Percentiles rank a stretch among this genome's conserved stretches.
Conservation (phyloP, 2,888 invertebrate genomes). For the Stenodera caucasica region DNA sequence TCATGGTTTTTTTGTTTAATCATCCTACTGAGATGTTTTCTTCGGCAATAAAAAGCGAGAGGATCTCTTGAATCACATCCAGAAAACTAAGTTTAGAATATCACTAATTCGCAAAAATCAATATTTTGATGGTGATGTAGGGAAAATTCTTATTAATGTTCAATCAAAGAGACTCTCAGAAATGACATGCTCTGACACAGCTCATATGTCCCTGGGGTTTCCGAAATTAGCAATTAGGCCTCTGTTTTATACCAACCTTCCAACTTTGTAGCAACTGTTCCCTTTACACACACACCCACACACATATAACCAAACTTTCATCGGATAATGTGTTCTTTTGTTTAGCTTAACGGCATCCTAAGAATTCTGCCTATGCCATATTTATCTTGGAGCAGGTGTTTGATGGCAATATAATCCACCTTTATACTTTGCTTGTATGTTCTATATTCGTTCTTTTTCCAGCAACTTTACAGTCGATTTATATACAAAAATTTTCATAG, state of each 20-base stretch:
- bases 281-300: constrained; percentile 13
- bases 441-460: neutral
- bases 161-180: neutral
- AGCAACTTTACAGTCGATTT: neutral
- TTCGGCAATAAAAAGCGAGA: constrained; percentile 31
- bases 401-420: constrained; percentile 5
- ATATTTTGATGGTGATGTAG: too few species aligned
- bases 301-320: neutral
- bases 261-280: constrained; percentile 34
- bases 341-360: neutral
- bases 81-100: too few species aligned
- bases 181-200: constrained; percentile 22
- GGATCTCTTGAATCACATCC: too few species aligned
- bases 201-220: constrained; percentile 34
- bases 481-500: neutral
- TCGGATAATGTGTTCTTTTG: constrained; percentile 2
- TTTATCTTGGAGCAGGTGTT: constrained; percentile 5
- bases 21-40: constrained; percentile 36
- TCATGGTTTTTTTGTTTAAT: constrained; percentile 37
- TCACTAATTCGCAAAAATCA: too few species aligned
- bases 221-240: constrained; percentile 38
- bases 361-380: neutral
- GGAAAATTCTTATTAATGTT: neutral
- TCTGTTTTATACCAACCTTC: constrained; percentile 34
- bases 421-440: neutral